Base-by-base conservation (phyloP, 2,888 invertebrate genomes). In the Catocala sponsa region DNA sequence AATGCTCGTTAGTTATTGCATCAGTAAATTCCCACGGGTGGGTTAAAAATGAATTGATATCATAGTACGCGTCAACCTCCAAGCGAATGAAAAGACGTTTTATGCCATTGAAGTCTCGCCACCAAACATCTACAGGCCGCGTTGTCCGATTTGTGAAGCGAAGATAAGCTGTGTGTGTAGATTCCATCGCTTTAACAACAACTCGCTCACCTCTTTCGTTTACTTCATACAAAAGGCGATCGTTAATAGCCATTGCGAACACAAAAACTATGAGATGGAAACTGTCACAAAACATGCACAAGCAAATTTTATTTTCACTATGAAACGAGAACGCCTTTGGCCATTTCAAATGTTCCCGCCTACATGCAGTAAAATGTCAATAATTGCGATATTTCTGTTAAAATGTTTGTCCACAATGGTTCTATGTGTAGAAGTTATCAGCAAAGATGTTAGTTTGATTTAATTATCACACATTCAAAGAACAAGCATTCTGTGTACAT, bases 351-450 rank as follows among this genome's bases (percentile, higher is more conserved):
- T 56, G 25, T 74, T 79, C 76, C 78, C 82, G 82, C 81, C 55
- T 41, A 59, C 54, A 57, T 43, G 2, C 15, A 6, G 9, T 33
- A 11, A 58, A 61, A 60, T 38, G 68, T 68, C 67, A 62, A 65
- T 50, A 68, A 81, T 76, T 71, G 25, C 62, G 81, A 59, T 68
- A 70, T 81, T 85, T 86, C 84, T 82, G 81, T 68, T 67, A 52
- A 76, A 61, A 78, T 72, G 73, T 76, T 77, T 76, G 76, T 84
- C 80, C 81, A 86, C 83, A 83, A 98, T 98, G 98, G 98, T 98
- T 79, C 97, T 98, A 83, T 99, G 98, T 90, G 97, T 99, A 74
- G 98, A 98, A 84, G 98, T 99, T 78, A 98, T 99, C 83, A 98
- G 98, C 51, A 99, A 99, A 96, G 98, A 99, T 95, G 98, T 98